phyloP scores from a whole-genome alignment of 2,113 vertebrate species.

The Miniopterus natalensis region DNA sequence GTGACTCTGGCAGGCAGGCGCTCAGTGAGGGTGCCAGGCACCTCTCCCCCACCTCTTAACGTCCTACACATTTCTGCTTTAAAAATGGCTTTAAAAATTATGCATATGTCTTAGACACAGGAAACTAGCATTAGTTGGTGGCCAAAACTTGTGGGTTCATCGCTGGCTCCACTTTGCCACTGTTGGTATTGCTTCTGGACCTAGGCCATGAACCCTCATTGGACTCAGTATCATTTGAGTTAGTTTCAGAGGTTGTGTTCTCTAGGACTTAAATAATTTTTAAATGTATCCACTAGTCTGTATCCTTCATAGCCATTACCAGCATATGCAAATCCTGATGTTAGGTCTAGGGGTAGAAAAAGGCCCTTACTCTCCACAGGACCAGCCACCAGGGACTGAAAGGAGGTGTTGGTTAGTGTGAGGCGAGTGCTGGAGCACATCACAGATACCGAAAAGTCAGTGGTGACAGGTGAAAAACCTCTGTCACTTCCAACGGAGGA shows the following conservation, averaged over 20 bases:
- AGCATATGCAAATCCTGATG: neutral
- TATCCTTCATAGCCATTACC: neutral
- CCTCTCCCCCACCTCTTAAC: neutral
- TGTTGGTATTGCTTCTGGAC: neutral
- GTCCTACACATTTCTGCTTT: neutral
- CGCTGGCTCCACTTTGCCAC: neutral
- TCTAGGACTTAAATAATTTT: conserved; percentile 44
- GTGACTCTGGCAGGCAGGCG: neutral
- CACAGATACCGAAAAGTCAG: neutral
- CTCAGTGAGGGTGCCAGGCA: neutral
- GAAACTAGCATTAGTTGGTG: neutral
- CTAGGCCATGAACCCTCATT: neutral
- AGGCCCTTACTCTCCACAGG: neutral
- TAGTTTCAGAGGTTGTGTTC: conserved; percentile 37
- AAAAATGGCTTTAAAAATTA: neutral
- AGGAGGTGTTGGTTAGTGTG: neutral
- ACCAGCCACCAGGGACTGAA: neutral
- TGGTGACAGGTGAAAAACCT: neutral
- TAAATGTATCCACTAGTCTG: neutral
- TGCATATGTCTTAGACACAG: neutral
- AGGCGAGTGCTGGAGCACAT: neutral
- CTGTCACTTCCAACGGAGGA: neutral
- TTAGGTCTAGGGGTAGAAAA: conserved; percentile 13
- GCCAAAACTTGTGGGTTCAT: neutral
- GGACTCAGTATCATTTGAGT: neutral